Evolutionary conservation across 2,888 invertebrate genomes (phyloP).

Genomic region (Chalcis sispes): DNA sequence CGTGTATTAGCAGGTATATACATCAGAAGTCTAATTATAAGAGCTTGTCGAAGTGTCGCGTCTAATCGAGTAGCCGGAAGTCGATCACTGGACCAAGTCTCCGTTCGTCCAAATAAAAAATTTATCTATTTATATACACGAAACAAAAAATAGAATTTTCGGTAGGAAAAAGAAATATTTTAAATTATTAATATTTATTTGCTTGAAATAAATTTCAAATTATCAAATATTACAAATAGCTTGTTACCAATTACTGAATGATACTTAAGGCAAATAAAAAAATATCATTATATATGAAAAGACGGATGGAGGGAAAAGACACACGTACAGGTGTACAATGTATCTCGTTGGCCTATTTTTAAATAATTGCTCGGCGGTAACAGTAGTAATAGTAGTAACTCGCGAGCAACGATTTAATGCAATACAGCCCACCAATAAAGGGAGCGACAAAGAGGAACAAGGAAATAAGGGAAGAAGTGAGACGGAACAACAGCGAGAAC

Average conservation of each 20-base stretch:
- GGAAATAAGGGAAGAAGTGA: conserved; percentile 43
- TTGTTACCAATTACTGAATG: no score
- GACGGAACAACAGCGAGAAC: conserved; percentile 42
- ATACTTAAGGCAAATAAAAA: not conserved
- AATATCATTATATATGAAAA: conserved; percentile 24
- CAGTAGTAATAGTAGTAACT: conserved; percentile 46
- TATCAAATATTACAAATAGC: no score
- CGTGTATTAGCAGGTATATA: not conserved
- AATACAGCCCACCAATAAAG: conserved; percentile 38
- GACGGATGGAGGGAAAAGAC: conserved; percentile 23
- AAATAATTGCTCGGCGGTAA: conserved; percentile 55
- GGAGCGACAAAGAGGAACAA: conserved; percentile 40
- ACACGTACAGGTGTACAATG: conserved; percentile 25
- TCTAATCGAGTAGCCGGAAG: conserved; percentile 42
- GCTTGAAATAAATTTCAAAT: no score
- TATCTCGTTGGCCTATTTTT: conserved; percentile 46
- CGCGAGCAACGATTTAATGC: conserved; percentile 30
- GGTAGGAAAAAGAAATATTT: no score
- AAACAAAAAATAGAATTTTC: not conserved
- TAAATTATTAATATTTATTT: no score
- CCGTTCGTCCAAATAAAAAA: conserved; percentile 64
- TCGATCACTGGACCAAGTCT: conserved; percentile 64
- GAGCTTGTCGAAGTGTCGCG: conserved; percentile 6
- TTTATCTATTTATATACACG: not conserved
- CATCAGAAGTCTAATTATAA: conserved; percentile 20